Base-by-base conservation (phyloP, 2,113 vertebrate genomes). In the Dasyprocta punctata region DNA sequence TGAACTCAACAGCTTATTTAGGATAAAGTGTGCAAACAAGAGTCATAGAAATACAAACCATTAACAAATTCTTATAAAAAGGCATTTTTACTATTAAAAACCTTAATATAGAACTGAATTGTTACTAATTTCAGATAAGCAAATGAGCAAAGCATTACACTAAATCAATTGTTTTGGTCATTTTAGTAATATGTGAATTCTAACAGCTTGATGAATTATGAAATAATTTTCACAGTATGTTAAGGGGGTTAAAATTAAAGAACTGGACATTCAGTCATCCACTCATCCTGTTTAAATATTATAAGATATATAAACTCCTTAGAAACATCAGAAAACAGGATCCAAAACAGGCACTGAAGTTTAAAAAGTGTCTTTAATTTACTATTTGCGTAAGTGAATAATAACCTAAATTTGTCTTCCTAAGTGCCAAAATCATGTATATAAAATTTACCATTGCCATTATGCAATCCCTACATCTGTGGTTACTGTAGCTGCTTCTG, bases 31-130 rank as follows among this genome's bases (percentile, higher is more conserved):
- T 86, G 44, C 17, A 83, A 71, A 87, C n/a, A 56, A 44, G 80
- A 75, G n/a, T 33, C n/a, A 56, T 84, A 16, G 61, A 94, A 92
- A 78, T 78, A 92, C 77, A 94, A 94, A 54, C 30, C 36, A 71
- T 12, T 0, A 8, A 86, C 47, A 92, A 94, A 95, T 71, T 36
- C 10, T 67, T 92, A 90, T 71, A 28, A 61, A 71, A 73, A 85
- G 67, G 56, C 89, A 65, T 90, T 58, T 84, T 90, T 60, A 24
- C 33, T 41, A 52, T 30, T 80, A 71, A 54, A 93, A 90, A 67
- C 16, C 26, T 77, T 60, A 26, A 1, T 58, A 44, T 56, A 49
- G 1, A 56, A 77, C 14, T 71, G 38, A 93, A 81, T 28, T 89
- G 38, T 38, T 69, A 47, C 5, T 81, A 88, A 47, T 77, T 22